These are phyloP conservation scores for Linnaemya vulpina DNA, from an alignment of 2,888 invertebrate species.

Conservation along the genomic window DNA sequence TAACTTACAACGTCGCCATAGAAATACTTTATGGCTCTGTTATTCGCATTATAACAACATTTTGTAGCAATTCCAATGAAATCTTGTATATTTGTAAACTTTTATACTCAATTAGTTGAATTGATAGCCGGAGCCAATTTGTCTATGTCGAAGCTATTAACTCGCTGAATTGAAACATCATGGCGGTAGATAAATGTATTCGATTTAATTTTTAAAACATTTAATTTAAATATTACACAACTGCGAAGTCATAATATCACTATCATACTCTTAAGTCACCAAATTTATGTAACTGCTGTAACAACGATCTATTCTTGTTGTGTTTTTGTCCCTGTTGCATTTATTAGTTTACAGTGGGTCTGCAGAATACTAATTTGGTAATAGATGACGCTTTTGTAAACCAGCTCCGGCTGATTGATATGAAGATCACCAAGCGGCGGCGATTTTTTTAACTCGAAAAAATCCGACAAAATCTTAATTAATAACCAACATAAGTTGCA, in stretches of 20 bases:
- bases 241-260: neutral
- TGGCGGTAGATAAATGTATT: conserved; percentile 24
- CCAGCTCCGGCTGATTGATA: no score
- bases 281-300: neutral
- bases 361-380: no score
- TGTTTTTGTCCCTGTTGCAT: no score
- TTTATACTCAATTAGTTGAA: conserved; percentile 7
- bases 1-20: conserved; percentile 4
- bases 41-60: neutral
- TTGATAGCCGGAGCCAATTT: conserved; percentile 25
- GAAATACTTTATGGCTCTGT: no score
- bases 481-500: no score
- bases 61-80: neutral
- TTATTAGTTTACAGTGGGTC: no score
- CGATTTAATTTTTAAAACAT: no score
- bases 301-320: neutral
- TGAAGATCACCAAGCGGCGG: no score
- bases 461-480: no score
- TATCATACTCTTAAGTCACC: neutral
- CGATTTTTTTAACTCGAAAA: no score
- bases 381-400: no score
- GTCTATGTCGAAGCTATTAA: conserved; percentile 53
- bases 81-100: neutral
- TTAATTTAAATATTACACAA: conserved; percentile 1
- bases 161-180: conserved; percentile 40